Evolutionary conservation across 2,797 vertebrate species (phyloP), one percentile per base, ranked within the genome.

Genomic region (Orestias chungarensis): DNA sequence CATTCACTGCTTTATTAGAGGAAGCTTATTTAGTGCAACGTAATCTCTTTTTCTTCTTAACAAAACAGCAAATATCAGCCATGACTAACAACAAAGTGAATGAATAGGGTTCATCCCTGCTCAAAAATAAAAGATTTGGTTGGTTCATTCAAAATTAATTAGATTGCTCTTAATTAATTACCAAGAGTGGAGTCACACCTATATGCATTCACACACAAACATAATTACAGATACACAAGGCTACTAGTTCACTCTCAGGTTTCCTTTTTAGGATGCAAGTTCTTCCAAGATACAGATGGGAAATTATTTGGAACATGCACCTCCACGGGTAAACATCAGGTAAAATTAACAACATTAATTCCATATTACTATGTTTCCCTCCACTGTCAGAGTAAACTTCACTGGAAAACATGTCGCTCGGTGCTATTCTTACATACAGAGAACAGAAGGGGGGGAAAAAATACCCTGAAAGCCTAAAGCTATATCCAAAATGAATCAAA

Each of bases 11-110:
- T 71, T 68, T 61, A 47, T 64, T 61, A 20, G n/a, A n/a, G 1
- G 17, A 14, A 64, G 27, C 23, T n/a, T 31, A 46, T 33, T 71
- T n/a, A 18, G 44, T 25, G 17, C 42, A 42, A 1, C 42, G 2
- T 6, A 50, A 64, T 38, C 15, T 52, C 23, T 27, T 47, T 46
- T 64, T 52, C 12, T 47, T 47, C n/a, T 29, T 29, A 65, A 54
- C 29, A 18, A 49, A 18, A 55, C 31, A 27, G 18, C 70, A 73
- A 54, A 72, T 65, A 65, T 55, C 27, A 72, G 20, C 38, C 70
- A 70, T 71, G 42, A 76, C 25, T 57, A 70, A 73, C 50, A 46
- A 62, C 33, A 10, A 25, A 75, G 66, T 72, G 46, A 70, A 59
- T 64, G 54, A 46, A 55, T 27, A 15, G 29, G 18, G 10, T 42